Evolutionary conservation across 2,797 vertebrate species (phyloP), one percentile per base, ranked within the genome.

Genomic region (Hydrolagus colliei): DNA sequence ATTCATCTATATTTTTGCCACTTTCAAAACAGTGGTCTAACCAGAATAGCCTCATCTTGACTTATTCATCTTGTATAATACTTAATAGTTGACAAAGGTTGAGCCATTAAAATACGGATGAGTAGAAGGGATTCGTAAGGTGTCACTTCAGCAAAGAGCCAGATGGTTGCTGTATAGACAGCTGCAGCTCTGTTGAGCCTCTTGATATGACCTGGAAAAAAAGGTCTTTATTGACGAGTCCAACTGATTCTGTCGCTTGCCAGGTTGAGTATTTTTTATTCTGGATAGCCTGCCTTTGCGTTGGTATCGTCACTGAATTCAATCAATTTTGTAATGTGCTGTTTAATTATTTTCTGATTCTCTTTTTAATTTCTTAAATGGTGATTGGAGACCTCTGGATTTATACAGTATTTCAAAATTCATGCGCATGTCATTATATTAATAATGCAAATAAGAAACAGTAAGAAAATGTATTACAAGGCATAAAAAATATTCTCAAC

Each of bases 191-290:
- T 77, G 32, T 67, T 32, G 35, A 86, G 35, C 32, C 65, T 8
- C 65, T 86, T 86, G 86, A n/a, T 67, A 27, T 75, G 27, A 67
- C 59, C 59, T 35, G 86, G 73, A 86, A 63, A 65, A 61, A 74
- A 20, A 67, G 78, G 13, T 80, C 7, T 63, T 63, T 65, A 52
- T 52, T 52, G 32, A 63, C 13, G 35, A 4, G 41, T 52, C 13
- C 22, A 63, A 67, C 8, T 27, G 78, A 80, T 80, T 59, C 35
- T 80, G 22, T 35, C 61, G 2, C 22, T 27, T 67, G 62, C 32
- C 61, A 67, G 35, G 22, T 27, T 80, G 22, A 80, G 61, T n/a
- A 27, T 52, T 52, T 27, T 52, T 52, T 52, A 52, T 52, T 3
- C 41, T 80, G 22, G 41, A 59, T 76, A 20, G 13, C 0, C 61